Conservation (phyloP, 1,140 invertebrate genomes). For the Drosophila ambigua region DNA sequence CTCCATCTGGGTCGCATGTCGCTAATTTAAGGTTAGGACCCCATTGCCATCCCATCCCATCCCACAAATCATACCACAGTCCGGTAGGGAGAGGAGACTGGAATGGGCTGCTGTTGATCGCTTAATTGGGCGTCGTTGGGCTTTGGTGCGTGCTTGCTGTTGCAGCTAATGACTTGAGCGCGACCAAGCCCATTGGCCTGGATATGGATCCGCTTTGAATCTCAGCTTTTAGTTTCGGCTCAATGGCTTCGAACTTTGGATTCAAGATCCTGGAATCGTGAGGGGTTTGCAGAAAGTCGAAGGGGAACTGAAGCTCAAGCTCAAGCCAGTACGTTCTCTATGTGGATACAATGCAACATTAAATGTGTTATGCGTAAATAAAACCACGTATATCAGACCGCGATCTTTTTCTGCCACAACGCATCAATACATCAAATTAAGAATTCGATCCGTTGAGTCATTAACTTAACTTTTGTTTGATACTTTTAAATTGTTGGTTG, state of each 20-base stretch:
- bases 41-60: neutral
- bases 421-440: no score
- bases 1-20: conserved; percentile 44
- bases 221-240: conserved; percentile 36
- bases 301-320: no score
- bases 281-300: neutral
- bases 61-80: no score
- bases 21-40: conserved; percentile 65
- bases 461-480: conserved; percentile 7
- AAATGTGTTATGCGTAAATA: no score
- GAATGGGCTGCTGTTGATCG: neutral
- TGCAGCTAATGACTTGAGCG: conserved; percentile 48
- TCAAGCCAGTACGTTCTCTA: no score
- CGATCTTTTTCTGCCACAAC: no score
- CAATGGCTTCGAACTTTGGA: conserved; percentile 52
- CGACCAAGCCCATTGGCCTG: neutral
- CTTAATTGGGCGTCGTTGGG: conserved; percentile 42
- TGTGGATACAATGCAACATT: conserved; percentile 48
- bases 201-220: conserved; percentile 19
- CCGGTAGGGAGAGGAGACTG: no score
- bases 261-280: neutral
- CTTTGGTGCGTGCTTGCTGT: conserved; percentile 59
- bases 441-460: neutral
- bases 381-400: no score
- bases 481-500: conserved; percentile 31